phyloP scores from a whole-genome alignment of 53 echinoderm and acorn worm genomes.

The Mesocentrotus franciscanus region DNA sequence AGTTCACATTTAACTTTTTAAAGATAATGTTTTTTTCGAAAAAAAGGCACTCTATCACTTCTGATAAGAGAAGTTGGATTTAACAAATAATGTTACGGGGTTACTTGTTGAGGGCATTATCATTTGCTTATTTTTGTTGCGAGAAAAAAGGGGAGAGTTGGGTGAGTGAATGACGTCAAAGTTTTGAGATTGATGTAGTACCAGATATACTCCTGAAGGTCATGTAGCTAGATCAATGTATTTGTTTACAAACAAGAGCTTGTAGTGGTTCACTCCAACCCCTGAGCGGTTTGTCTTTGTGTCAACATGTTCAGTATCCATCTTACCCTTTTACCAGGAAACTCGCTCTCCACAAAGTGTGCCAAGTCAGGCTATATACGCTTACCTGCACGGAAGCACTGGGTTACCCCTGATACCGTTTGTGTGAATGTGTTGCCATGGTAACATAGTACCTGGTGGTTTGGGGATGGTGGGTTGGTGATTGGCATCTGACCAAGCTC shows the following conservation, averaged over 20 bases:
- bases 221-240: neutral
- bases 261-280: neutral
- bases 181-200: neutral
- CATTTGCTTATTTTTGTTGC: too few species aligned
- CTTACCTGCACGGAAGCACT: conserved; percentile 34
- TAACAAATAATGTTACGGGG: too few species aligned
- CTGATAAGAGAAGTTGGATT: too few species aligned
- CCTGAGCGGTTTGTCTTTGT: neutral
- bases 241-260: conserved; percentile 34
- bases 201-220: neutral
- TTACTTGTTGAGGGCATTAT: too few species aligned
- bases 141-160: too few species aligned
- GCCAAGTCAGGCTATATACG: neutral
- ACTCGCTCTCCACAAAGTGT: neutral
- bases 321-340: conserved; percentile 1
- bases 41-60: too few species aligned
- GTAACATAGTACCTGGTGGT: conserved; percentile 25
- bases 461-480: neutral
- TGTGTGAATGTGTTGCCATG: conserved; percentile 13
- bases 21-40: too few species aligned
- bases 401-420: neutral
- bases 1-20: too few species aligned
- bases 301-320: neutral
- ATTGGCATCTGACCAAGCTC: conserved; percentile 48
- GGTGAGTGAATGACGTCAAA: neutral